These are phyloP conservation scores for Carabus problematicus DNA, from an alignment of 2,888 invertebrate species.

Conservation along the genomic window DNA sequence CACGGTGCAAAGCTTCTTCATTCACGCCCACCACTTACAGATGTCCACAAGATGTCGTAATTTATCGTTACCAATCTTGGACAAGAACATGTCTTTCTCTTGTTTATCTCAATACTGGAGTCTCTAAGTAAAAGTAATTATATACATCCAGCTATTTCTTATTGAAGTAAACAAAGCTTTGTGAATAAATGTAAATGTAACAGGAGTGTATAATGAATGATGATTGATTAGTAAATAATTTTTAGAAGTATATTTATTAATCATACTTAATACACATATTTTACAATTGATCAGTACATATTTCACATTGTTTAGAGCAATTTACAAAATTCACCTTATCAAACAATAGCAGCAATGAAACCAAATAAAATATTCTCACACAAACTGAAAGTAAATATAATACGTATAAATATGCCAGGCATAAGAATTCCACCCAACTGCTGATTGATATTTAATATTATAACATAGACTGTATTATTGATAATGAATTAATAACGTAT, in stretches of 20 bases:
- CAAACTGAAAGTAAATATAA: neutral
- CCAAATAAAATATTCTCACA: slow-evolving; percentile 14
- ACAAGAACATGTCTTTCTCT: no score
- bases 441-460: no score
- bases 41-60: neutral
- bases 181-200: neutral
- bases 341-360: slow-evolving; percentile 18
- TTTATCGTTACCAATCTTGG: no score
- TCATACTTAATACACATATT: slow-evolving; percentile 28
- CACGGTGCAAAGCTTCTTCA: neutral
- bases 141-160: no score
- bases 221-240: neutral
- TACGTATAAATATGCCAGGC: neutral
- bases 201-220: no score
- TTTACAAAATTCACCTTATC: slow-evolving; percentile 22
- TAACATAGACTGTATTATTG: no score
- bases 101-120: no score
- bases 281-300: slow-evolving; percentile 24
- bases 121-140: no score
- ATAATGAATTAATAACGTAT: slow-evolving; percentile 8
- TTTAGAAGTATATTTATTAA: slow-evolving; percentile 18
- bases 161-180: no score
- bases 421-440: neutral
- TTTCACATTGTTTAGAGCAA: slow-evolving; percentile 20
- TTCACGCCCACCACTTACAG: neutral